These are phyloP conservation scores for Calameuta filiformis DNA, from an alignment of 2,888 invertebrate genomes.

Conservation along the genomic window DNA sequence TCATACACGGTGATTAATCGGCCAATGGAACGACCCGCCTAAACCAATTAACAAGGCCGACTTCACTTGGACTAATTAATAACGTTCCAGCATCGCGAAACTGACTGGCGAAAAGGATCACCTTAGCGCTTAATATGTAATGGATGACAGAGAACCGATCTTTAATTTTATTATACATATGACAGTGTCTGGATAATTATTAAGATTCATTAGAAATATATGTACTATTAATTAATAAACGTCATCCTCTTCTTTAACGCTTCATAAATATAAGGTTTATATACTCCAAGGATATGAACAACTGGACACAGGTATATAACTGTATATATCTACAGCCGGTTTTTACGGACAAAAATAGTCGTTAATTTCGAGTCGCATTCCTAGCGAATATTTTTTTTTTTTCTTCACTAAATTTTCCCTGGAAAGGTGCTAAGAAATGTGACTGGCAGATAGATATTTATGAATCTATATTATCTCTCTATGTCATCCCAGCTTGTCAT, in stretches of 20 bases:
- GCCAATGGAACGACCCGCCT: neutral
- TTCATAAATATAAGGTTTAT: constrained; percentile 5
- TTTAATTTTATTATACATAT: neutral
- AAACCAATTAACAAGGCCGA: constrained; percentile 31
- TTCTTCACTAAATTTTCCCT: neutral
- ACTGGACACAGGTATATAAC: constrained; percentile 7
- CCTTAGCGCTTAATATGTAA: neutral
- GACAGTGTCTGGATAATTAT: neutral
- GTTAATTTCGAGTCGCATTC: neutral
- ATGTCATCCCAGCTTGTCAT: too few species aligned
- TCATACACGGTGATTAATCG: constrained; percentile 9
- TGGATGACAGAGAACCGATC: neutral
- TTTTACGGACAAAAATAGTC: neutral
- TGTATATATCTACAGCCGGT: neutral
- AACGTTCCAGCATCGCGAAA: constrained; percentile 21
- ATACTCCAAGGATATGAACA: constrained; percentile 27
- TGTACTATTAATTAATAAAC: neutral
- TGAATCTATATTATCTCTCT: neutral
- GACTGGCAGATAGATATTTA: neutral
- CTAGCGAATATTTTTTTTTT: neutral
- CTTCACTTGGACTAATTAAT: constrained; percentile 32
- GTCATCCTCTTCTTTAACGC: neutral
- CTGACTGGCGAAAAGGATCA: constrained; percentile 10
- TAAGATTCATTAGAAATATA: neutral
- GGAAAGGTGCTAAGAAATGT: neutral